Base-by-base conservation (phyloP, 2,888 invertebrate genomes). In the Spodoptera exigua region DNA sequence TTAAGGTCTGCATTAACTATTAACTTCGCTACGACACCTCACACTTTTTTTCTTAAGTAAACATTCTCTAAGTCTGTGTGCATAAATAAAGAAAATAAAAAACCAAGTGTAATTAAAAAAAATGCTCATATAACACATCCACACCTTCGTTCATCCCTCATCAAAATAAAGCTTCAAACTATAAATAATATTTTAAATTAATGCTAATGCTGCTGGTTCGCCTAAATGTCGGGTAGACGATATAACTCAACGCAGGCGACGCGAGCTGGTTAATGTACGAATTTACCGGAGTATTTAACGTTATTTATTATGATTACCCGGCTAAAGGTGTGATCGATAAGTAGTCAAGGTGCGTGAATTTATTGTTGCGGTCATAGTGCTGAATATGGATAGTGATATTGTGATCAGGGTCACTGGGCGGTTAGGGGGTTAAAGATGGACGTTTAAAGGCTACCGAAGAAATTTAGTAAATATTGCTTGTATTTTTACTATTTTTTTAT, bases 131-230 rank as follows among this genome's bases (percentile, higher is more conserved):
- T 74, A 58, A 61, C 82, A 59, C 66, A 68, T 84, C 82, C 80
- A 81, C 64, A 48, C 0, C 14, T 81, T 80, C 69, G 18, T 35
- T 49, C 36, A 65, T 83, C 84, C 43, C 44, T 18, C 52, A 43
- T 45, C 66, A 74, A 73, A 82, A 85, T 85, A 85, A 83, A 82
- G 86, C 87, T 83, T 85, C 82, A 85, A 85, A 91, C 91, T 88
- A 91, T 94, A 94, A 94, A 94, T 93, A 94, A 94, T 93, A 94
- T 92, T 93, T 92, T 89, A 93, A 93, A 94, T 94, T 92, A 93
- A 94, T 94, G 94, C 87, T 94, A 94, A 94, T 92, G 91, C 88
- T 82, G 73, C 74, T 78, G 88, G 89, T 90, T 87, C 82, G 88
- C 89, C 89, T 87, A 90, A 93, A 89, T 88, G 90, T 86, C 79